Conservation (phyloP, 2,888 invertebrate genomes). For the Gastrophysa polygoni region DNA sequence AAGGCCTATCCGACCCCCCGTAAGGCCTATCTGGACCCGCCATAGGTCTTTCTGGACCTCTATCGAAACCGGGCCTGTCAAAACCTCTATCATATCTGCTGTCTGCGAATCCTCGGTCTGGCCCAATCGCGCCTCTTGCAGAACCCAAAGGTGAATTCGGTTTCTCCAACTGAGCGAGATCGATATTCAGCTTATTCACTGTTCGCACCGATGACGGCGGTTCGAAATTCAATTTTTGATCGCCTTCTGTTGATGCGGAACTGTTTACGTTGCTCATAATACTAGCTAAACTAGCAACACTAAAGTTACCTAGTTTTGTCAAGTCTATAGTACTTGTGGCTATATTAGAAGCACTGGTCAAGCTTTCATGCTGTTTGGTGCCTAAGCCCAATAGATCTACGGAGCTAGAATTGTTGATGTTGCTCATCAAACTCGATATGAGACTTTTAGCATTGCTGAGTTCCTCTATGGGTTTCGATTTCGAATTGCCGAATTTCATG, state of each 20-base stretch:
- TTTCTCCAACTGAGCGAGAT: conserved; percentile 17
- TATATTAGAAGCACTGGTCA: conserved; percentile 25
- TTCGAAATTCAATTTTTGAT: conserved; percentile 26
- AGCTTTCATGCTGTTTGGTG: conserved; percentile 4
- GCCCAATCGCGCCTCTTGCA: not conserved
- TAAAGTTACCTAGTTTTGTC: conserved; percentile 43
- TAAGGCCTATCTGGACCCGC: not conserved
- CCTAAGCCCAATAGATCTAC: conserved; percentile 37
- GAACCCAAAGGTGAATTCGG: not conserved
- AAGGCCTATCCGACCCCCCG: not conserved
- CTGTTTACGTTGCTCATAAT: conserved; percentile 48
- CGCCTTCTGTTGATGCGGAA: conserved; percentile 13
- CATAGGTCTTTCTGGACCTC: conserved; percentile 4
- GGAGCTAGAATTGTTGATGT: conserved; percentile 36
- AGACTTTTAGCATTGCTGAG: conserved; percentile 65
- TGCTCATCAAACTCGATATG: conserved; percentile 69
- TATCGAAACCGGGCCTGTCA: conserved; percentile 4
- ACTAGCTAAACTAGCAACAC: conserved; percentile 46
- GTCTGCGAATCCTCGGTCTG: not conserved
- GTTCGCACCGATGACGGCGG: conserved; percentile 18
- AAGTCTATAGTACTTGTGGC: conserved; percentile 41
- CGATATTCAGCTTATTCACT: conserved; percentile 21
- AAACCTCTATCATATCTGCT: conserved; percentile 1
- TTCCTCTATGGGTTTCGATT: conserved; percentile 49
- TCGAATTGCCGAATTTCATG: conserved; percentile 42